These are phyloP conservation scores for Phoeniculus purpureus DNA, from an alignment of 2,797 vertebrate genomes.

Conservation along the genomic window DNA sequence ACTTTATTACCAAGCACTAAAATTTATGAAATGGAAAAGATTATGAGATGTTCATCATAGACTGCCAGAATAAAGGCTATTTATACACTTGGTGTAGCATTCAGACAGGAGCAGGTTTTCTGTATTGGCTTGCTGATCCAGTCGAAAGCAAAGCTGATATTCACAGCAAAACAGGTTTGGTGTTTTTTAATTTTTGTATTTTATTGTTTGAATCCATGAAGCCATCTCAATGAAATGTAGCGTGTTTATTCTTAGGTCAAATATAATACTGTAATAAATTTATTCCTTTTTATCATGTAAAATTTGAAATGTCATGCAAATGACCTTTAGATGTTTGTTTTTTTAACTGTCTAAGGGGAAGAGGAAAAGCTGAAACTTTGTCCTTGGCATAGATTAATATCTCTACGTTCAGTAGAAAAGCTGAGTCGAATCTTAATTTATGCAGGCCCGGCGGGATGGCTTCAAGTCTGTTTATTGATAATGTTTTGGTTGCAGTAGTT, in stretches of 20 bases:
- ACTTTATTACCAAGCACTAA: neutral
- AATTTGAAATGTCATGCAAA: neutral
- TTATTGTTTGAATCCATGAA: neutral
- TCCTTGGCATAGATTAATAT: slow-evolving; percentile 3
- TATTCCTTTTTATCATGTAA: neutral
- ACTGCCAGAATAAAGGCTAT: neutral
- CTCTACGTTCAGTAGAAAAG: neutral
- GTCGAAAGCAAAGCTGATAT: neutral
- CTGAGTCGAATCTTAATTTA: neutral
- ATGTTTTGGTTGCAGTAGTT: neutral
- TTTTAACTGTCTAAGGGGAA: neutral
- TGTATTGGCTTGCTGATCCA: neutral
- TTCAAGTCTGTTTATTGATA: neutral
- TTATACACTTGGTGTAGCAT: neutral
- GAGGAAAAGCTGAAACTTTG: neutral
- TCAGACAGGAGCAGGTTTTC: neutral
- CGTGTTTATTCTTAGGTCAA: neutral
- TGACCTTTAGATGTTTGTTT: neutral
- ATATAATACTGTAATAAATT: neutral
- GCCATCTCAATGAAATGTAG: neutral
- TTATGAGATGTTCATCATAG: neutral
- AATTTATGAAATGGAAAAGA: neutral
- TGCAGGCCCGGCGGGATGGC: neutral
- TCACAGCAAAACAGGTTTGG: neutral
- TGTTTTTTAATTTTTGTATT: neutral